Evolutionary conservation across 2,113 vertebrate genomes (phyloP), one percentile per base, ranked within the genome.

Genomic region (Psittacara wagleri): DNA sequence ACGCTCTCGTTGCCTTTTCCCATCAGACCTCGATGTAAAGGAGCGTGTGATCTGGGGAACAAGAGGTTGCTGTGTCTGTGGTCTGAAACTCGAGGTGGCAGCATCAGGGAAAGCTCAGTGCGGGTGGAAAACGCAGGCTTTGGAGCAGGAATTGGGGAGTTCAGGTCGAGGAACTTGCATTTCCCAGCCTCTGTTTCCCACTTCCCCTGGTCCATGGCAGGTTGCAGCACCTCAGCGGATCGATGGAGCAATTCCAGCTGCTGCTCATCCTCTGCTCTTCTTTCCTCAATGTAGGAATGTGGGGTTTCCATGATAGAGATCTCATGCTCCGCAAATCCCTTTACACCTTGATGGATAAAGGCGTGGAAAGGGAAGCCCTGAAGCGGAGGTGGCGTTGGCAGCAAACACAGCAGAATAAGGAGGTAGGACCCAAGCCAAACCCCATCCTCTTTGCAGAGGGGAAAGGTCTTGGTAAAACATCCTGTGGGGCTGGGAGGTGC

Each of bases 321-420:
- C 97, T 99, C 79, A 98, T 99, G 98, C 98, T 99, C 7, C 97
- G 99, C 10, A 99, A 99, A 86, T 98, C 99, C 18, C 97, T 99
- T 55, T 98, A 99, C 10, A 97, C 98, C 3, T 93, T 99, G 86
- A 99, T 99, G 99, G 99, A 99, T 39, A 99, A 98, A 62, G 99
- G 99, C 1, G 46, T 54, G 9, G 99, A 99, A 95, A 98, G 98
- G 90, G 99, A 99, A 19, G 99, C 99, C 0, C 95, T 99, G 92
- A 98, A 97, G 95, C 96, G 99, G 37, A 96, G 99, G 48, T 99
- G 99, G 99, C 98, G 99, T 66, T 99, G 99, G 99, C 99, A 99
- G 96, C 99, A 99, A 82, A 99, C 99, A 0, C 99, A 99, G 98
- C 99, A 99, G 98, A 99, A 99, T 97, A 99, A 99, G 97, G 99